Base-by-base conservation (phyloP, 2,797 vertebrate species). In the Moxostoma hubbsi region DNA sequence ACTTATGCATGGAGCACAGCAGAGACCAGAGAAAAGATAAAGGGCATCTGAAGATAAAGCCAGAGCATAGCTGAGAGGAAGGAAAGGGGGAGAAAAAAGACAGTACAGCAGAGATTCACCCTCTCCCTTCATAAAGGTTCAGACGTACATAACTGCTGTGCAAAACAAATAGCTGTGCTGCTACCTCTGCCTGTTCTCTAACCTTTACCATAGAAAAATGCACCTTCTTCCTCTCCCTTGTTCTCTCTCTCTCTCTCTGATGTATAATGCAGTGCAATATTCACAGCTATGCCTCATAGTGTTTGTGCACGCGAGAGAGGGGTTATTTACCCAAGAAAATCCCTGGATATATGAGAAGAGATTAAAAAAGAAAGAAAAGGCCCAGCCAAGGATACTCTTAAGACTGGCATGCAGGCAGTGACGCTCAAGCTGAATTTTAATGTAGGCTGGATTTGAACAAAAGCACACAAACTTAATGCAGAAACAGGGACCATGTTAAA, bases 271-370 rank as follows among this genome's bases (percentile, higher is more conserved):
- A 82, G 77, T 12, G 11, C 63, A 51, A 47, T 66, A 54, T 91
- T 90, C 85, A 81, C 74, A 75, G 83, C 84, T 81, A 81, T 5
- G 75, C 79, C 78, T 75, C 70, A 78, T 61, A 62, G 84, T 83
- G 88, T 90, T 87, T 86, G 83, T 81, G 85, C 47, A 75, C 74
- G 80, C 74, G 55, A 7, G 53, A 73, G 55, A 36, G 78, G 58
- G 18, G 77, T 79, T 89, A 80, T 91, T 89, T 90, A 83, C 83
- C 71, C 71, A 83, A 68, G 79, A 89, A 91, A 90, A 89, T 86
- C 88, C 82, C 83, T 43, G 18, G 59, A 80, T 74, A 74, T 24
- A 77, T 6, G 43, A 65, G 65, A 50, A 68, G 58, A 71, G 43
- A 78, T 70, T 68, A 43, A 62, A 67, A 62, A 51, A 58, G 10